Conservation (phyloP, 2,888 invertebrate genomes). For the Drosophila incognita region DNA sequence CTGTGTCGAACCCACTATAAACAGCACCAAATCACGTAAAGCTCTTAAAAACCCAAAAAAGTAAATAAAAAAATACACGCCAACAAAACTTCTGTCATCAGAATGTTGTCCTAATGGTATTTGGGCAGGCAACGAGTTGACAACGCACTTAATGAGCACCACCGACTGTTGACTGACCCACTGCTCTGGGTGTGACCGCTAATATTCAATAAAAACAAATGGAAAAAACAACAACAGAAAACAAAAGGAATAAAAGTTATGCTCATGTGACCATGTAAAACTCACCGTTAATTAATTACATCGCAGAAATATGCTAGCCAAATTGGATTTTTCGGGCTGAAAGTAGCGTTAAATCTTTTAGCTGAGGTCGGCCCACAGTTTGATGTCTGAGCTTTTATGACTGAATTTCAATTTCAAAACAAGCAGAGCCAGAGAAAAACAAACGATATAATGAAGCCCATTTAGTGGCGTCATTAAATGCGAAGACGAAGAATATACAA, state of each 20-base stretch:
- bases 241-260: conserved; percentile 52
- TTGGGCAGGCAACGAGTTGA: conserved; percentile 77
- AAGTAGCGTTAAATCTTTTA: conserved; percentile 74
- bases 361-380: conserved; percentile 22
- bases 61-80: conserved; percentile 46
- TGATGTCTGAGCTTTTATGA: conserved; percentile 58
- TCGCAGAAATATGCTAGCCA: conserved; percentile 34
- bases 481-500: conserved; percentile 49
- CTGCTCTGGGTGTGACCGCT: conserved; percentile 57
- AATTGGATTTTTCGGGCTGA: conserved; percentile 34
- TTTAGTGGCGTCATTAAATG: conserved; percentile 80
- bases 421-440: conserved; percentile 49
- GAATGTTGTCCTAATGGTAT: conserved; percentile 78
- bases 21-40: conserved; percentile 73
- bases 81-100: conserved; percentile 77
- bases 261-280: conserved; percentile 70
- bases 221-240: neutral
- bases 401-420: conserved; percentile 75
- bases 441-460: conserved; percentile 80
- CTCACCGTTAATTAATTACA: conserved; percentile 73
- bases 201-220: conserved; percentile 71
- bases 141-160: conserved; percentile 71
- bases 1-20: conserved; percentile 34
- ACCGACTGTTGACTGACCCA: conserved; percentile 3
- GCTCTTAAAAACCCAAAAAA: conserved; percentile 35